Evolutionary conservation across 2,888 invertebrate genomes (phyloP).

Genomic region (Nebria salina): DNA sequence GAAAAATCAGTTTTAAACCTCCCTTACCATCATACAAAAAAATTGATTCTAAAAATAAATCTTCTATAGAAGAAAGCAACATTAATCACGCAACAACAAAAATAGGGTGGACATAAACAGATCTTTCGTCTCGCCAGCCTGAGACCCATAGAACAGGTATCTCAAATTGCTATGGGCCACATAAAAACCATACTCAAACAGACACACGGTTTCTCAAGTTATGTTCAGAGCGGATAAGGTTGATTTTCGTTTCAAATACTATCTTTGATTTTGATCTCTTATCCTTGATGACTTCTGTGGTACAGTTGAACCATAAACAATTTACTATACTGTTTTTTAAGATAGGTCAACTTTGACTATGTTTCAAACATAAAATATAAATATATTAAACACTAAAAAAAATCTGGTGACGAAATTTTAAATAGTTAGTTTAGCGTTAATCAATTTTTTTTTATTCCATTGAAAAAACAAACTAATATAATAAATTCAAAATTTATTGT

Average conservation of each 20-base stretch:
- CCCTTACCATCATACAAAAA: background rate
- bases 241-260: conserved; percentile 25
- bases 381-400: no score
- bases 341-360: conserved; percentile 10
- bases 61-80: conserved; percentile 22
- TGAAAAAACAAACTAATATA: no score
- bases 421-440: background rate
- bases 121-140: conserved; percentile 23
- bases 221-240: conserved; percentile 17
- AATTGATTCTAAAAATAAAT: background rate
- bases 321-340: conserved; percentile 27
- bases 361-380: conserved; percentile 8
- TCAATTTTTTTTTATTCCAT: no score
- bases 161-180: conserved; percentile 38
- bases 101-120: conserved; percentile 42
- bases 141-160: conserved; percentile 36
- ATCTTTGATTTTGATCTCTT: conserved; percentile 10
- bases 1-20: conserved; percentile 25
- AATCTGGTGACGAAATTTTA: background rate
- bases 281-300: conserved; percentile 44
- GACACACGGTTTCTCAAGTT: conserved; percentile 13
- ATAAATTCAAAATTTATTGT: no score
- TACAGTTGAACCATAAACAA: conserved; percentile 39
- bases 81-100: conserved; percentile 35
- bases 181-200: conserved; percentile 19